Conservation (phyloP, 2,797 vertebrate genomes). For the Syncerus caffer region DNA sequence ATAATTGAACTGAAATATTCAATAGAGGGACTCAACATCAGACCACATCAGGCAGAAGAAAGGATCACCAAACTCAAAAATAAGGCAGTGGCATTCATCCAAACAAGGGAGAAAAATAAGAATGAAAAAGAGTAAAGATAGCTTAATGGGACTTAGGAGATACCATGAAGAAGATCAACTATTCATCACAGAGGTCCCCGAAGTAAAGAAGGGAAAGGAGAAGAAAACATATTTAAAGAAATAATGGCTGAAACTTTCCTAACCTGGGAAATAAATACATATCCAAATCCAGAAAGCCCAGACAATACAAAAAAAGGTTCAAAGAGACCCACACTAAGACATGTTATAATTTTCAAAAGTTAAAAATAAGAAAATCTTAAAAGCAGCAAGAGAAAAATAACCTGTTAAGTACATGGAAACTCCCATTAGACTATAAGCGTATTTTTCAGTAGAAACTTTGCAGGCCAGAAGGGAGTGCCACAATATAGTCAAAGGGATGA, state of each 20-base stretch:
- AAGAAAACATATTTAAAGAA: neutral
- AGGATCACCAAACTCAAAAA: neutral
- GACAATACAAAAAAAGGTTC: neutral
- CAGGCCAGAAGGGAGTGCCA: neutral
- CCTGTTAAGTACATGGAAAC: neutral
- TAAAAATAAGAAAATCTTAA: neutral
- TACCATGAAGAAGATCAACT: neutral
- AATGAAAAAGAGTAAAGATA: neutral
- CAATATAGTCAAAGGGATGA: neutral
- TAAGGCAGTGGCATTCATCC: neutral
- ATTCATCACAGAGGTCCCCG: neutral
- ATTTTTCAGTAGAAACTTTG: neutral
- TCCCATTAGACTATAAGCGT: neutral
- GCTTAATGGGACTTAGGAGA: neutral
- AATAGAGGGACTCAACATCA: neutral
- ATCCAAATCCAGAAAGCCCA: neutral
- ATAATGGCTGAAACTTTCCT: neutral
- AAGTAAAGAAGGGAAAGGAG: neutral
- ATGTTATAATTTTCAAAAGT: neutral
- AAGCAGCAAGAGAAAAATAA: neutral
- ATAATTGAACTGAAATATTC: neutral
- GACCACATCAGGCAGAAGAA: neutral
- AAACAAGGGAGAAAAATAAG: neutral
- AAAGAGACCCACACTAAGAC: neutral
- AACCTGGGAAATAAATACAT: neutral